Evolutionary conservation across 1,140 invertebrate species (phyloP).

Genomic region (Euura saliciscinereae): DNA sequence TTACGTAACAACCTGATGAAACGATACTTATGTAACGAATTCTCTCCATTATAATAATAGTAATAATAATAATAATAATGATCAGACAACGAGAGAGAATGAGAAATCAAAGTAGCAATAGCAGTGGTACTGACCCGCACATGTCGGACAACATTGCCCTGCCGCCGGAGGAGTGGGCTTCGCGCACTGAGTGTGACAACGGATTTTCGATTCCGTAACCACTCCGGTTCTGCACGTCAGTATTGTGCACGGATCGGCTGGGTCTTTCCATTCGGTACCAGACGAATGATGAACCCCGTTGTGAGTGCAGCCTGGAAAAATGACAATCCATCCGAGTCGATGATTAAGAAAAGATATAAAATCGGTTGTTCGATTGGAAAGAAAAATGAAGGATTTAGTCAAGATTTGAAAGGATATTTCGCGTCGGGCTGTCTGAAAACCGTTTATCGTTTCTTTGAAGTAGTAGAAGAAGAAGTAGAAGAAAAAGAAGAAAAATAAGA

Average conservation of each 20-base stretch:
- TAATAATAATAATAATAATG: slow-evolving; percentile 39
- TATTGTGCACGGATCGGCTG: slow-evolving; percentile 72
- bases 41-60: neutral
- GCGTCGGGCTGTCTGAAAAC: too few relatives aligned
- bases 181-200: slow-evolving; percentile 81
- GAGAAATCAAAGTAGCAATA: slow-evolving; percentile 9
- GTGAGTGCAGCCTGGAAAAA: slow-evolving; percentile 73
- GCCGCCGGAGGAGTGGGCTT: slow-evolving; percentile 71
- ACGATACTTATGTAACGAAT: neutral
- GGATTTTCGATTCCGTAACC: slow-evolving; percentile 76
- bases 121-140: slow-evolving; percentile 64
- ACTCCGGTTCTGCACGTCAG: slow-evolving; percentile 82
- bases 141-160: slow-evolving; percentile 85
- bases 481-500: neutral
- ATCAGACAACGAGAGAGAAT: neutral
- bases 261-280: slow-evolving; percentile 77
- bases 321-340: slow-evolving; percentile 19
- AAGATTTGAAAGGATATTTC: too few relatives aligned
- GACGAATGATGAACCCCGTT: slow-evolving; percentile 74
- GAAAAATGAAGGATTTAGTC: too few relatives aligned
- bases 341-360: too few relatives aligned
- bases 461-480: neutral
- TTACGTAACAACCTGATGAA: slow-evolving; percentile 75
- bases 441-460: too few relatives aligned
- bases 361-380: too few relatives aligned